Base-by-base conservation (phyloP, 2,113 vertebrate species). In the Salminus brasiliensis region DNA sequence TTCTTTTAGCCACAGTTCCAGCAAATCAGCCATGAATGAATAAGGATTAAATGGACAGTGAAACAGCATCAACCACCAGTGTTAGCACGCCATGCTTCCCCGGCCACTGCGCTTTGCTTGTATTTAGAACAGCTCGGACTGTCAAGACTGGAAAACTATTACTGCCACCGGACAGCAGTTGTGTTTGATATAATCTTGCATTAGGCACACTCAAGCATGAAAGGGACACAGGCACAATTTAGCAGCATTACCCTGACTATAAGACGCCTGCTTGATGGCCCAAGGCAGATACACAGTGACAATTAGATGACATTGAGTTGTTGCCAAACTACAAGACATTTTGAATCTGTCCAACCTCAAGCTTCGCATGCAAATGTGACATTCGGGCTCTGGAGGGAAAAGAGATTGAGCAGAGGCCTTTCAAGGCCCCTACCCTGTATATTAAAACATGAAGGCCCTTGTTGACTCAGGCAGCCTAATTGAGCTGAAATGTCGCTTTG, bases 321-420 rank as follows among this genome's bases (percentile, higher is more conserved):
- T 81, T 84, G 68, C 80, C 55, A 74, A 82, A 77, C 74, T 80
- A 34, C 81, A 74, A 82, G 69, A 86, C 67, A 76, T 78, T 63
- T 62, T 53, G 82, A 76, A 81, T 82, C 79, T 67, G 36, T 82
- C 68, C 74, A 69, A 68, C 49, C 66, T 74, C 49, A 27, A 74
- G 73, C 47, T 32, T 69, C 55, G 71, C 74, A 84, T 81, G 80
- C 71, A 84, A 82, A 84, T 86, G 68, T 84, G 82, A 75, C 74
- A 78, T 81, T 81, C 67, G 12, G 27, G 34, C 62, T 76, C 30
- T 76, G 67, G 29, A 57, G 68, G 73, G 36, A 41, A 32, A 36
- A 18, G 62, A 68, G 36, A 72, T 45, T 72, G 72, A 81, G 47
- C 41, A 10, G 45, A 41, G 36, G 45, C 69, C 21, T 78, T 52